These are phyloP conservation scores for Salpingus planirostris DNA, from an alignment of 2,888 invertebrate species.

Conservation along the genomic window DNA sequence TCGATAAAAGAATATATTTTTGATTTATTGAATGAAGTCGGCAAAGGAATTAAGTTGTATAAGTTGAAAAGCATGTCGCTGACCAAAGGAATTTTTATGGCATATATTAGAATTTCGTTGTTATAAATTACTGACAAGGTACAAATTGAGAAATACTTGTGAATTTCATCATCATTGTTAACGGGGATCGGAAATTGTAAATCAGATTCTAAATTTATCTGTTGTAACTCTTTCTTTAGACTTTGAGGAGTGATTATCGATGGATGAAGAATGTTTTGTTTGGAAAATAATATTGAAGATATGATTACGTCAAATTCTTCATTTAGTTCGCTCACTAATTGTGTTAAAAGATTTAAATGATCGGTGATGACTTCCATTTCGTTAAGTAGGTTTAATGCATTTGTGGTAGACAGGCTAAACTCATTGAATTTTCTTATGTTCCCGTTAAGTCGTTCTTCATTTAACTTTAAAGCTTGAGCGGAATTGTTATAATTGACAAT, in stretches of 20 bases:
- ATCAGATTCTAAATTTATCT: neutral
- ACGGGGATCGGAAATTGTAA: conserved; percentile 1
- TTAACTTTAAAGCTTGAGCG: conserved; percentile 10
- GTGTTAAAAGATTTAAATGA: neutral
- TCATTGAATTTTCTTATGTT: neutral
- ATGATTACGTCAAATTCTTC: conserved; percentile 4
- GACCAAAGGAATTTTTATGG: conserved; percentile 8
- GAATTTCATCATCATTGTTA: conserved; percentile 1
- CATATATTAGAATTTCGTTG: conserved; percentile 5
- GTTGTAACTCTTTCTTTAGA: conserved; percentile 2
- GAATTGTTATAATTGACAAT: conserved; percentile 19
- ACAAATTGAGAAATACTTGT: conserved; percentile 5
- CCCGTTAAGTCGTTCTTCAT: conserved; percentile 7
- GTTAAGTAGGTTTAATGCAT: neutral
- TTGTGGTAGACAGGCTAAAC: neutral
- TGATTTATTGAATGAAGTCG: conserved; percentile 1
- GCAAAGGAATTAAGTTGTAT: neutral
- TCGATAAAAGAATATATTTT: conserved; percentile 7
- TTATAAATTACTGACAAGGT: conserved; percentile 6
- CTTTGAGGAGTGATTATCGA: conserved; percentile 8
- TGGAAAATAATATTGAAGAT: conserved; percentile 6
- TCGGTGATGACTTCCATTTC: neutral
- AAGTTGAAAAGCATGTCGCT: neutral
- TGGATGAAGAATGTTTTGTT: conserved; percentile 7
- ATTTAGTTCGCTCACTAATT: conserved; percentile 4